These are phyloP conservation scores for Solea senegalensis DNA, from an alignment of 2,113 vertebrate genomes.

Conservation along the genomic window DNA sequence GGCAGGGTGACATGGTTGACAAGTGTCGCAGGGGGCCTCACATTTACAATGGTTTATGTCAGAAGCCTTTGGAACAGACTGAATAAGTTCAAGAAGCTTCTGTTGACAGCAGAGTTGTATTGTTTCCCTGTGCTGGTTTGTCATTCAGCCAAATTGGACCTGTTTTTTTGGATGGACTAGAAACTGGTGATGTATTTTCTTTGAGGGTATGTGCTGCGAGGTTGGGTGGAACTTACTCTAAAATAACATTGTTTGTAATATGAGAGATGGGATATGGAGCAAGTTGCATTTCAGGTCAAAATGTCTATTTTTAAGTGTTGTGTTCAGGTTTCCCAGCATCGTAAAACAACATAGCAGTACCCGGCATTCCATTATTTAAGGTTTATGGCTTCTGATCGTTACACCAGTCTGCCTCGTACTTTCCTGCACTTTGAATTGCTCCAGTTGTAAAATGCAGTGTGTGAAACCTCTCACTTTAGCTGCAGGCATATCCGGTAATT, in stretches of 20 bases:
- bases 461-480: slow-evolving; percentile 69
- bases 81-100: slow-evolving; percentile 37
- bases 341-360: slow-evolving; percentile 36
- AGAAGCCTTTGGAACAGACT: slow-evolving; percentile 37
- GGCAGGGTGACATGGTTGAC: slow-evolving; percentile 43
- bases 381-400: slow-evolving; percentile 51
- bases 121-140: slow-evolving; percentile 26
- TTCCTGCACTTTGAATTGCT: slow-evolving; percentile 52
- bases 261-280: slow-evolving; percentile 18
- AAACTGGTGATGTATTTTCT: slow-evolving; percentile 10
- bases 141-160: slow-evolving; percentile 24
- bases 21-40: slow-evolving; percentile 44
- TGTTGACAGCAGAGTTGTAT: slow-evolving; percentile 37
- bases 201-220: background rate
- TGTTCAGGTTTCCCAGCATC: slow-evolving; percentile 19
- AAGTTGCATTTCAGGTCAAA: slow-evolving; percentile 30
- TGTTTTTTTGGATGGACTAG: slow-evolving; percentile 1
- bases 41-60: slow-evolving; percentile 51
- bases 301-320: slow-evolving; percentile 32
- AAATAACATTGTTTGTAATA: slow-evolving; percentile 28
- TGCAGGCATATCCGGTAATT: slow-evolving; percentile 77
- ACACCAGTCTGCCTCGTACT: slow-evolving; percentile 38
- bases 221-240: slow-evolving; percentile 25
- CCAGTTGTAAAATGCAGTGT: slow-evolving; percentile 59
- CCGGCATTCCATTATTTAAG: slow-evolving; percentile 43